Conservation (phyloP, 2,797 vertebrate species). For the Pseudocheirus occidentalis region DNA sequence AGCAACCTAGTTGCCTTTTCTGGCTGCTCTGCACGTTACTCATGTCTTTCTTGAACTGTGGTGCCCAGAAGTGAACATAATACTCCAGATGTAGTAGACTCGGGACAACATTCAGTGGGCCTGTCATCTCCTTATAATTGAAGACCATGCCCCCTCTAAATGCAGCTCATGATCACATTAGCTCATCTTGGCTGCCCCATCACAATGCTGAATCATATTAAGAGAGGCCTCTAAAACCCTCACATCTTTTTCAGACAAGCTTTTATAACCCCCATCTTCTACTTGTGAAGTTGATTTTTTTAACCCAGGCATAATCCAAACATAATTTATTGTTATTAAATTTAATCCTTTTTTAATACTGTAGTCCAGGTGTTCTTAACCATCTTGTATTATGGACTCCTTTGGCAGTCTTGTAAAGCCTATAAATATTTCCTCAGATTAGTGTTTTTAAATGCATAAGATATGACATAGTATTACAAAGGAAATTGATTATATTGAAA, state of each 20-base stretch:
- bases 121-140: background rate
- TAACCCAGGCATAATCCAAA: background rate
- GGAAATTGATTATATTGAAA: background rate
- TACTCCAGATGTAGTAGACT: background rate
- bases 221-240: background rate
- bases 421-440: background rate
- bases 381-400: background rate
- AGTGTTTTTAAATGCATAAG: background rate
- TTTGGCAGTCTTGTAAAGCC: background rate
- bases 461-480: background rate
- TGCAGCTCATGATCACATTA: background rate
- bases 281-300: background rate
- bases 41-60: background rate
- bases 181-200: background rate
- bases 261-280: background rate
- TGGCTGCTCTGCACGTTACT: background rate
- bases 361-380: background rate
- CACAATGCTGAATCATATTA: background rate
- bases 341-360: background rate
- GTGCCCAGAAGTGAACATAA: background rate
- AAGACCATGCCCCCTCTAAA: background rate
- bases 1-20: background rate
- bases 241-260: background rate
- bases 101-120: background rate
- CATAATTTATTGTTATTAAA: background rate